A percentile compares a stretch with the other conserved stretches of the same genome.
Evolutionary conservation across 1,140 invertebrate genomes (phyloP).

Genomic region (Zaprionus taronus): DNA sequence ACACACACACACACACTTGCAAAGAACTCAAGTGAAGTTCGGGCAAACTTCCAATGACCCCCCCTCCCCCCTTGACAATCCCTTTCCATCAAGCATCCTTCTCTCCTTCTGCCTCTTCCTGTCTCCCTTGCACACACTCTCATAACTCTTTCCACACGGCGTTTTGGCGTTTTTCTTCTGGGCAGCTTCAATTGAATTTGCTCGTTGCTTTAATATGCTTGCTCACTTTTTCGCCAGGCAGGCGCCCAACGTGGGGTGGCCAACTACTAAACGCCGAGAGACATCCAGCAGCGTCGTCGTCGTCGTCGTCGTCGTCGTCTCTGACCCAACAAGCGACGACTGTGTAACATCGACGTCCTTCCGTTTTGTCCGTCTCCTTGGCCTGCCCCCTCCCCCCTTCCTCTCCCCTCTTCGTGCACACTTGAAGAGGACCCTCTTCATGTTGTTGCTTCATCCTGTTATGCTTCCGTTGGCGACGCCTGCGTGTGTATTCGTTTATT

Average conservation of each 20-base stretch:
- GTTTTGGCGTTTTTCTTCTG: conserved; percentile 17
- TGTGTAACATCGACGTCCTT: conserved; percentile 28
- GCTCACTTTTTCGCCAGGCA: conserved; percentile 15
- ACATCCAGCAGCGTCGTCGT: neutral
- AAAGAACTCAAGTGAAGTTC: conserved; percentile 11
- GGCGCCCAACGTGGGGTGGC: neutral
- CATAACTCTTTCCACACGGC: conserved; percentile 31
- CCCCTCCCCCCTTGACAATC: neutral
- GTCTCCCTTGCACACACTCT: neutral
- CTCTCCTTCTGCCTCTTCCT: neutral
- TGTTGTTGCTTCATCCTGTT: conserved; percentile 2
- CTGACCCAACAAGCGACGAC: conserved; percentile 8
- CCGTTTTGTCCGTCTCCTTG: conserved; percentile 26
- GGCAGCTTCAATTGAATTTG: conserved; percentile 37
- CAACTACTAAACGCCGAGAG: neutral
- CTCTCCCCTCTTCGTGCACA: neutral
- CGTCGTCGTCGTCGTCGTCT: neutral
- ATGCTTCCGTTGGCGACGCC: conserved; percentile 43
- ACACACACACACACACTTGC: conserved; percentile 4
- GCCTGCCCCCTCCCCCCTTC: neutral
- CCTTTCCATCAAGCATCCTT: neutral
- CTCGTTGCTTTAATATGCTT: conserved; percentile 43
- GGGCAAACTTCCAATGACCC: conserved; percentile 30
- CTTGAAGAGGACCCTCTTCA: neutral
- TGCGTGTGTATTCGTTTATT: conserved; percentile 40